Evolutionary conservation across 64 coral and sea anemone species (phyloP), one percentile per base, ranked within the genome.

Genomic region (Stylophora pistillata): DNA sequence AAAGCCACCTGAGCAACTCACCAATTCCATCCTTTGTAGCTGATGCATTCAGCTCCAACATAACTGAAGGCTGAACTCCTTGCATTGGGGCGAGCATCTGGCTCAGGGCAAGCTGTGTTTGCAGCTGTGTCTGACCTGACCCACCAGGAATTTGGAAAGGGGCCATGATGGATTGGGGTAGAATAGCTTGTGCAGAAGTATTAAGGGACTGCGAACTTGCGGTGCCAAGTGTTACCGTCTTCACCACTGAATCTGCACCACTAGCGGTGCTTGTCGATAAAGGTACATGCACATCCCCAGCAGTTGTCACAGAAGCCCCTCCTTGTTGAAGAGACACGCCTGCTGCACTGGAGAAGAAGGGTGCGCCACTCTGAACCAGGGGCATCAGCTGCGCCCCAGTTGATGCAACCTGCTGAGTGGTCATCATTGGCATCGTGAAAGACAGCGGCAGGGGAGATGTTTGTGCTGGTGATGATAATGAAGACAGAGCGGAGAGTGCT

Each of bases 391-490:
- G 93, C 12, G 88, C 86, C 0, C 93, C 88, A 21, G 93, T 56
- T 76, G 69, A 52, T 5, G 60, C 13, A 7, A 76, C 55, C 25
- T 74, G 88, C 31, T 91, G 95, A 12, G 90, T 68, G 16, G 77
- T 80, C 14, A 94, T 81, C 26, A 98, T 70, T 74, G 93, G 94
- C 79, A 99, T 89, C 33, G 93, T 84, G 31, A 99, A 88, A 20
- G 93, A 82, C 29, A 99, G 76, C 58, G 94, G 95, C 30, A 99
- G 78, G 21, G 97, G 97, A 15, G 93, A 95, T 0, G 93, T 92
- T 76, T 99, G 97, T 73, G 92, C 92, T 9, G 96, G 96, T n/a
- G 92, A 91, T 61, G 96, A 94, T 77, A 98, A 88, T 3, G 93
- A 92, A 18, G 97, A 95, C 31, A 99, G 61, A 55, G 94, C 93